Conservation (phyloP, 2,113 vertebrate species). For the Saimiri boliviensis region DNA sequence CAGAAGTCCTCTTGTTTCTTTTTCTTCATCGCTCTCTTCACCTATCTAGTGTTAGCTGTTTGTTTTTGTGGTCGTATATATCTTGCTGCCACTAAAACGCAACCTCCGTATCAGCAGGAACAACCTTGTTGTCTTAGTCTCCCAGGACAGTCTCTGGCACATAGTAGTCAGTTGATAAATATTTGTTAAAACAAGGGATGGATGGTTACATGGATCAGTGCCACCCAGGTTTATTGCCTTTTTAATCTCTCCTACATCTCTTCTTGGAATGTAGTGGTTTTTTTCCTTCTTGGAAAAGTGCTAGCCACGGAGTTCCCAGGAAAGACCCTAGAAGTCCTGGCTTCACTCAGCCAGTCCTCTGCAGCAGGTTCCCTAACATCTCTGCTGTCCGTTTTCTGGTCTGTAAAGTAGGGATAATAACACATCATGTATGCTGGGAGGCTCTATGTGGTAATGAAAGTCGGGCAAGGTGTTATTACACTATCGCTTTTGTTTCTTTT, state of each 20-base stretch:
- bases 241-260: not conserved
- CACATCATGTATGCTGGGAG: not conserved
- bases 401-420: conserved; percentile 63
- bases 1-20: not conserved
- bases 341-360: not conserved
- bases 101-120: not conserved
- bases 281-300: not conserved
- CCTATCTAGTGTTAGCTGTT: not conserved
- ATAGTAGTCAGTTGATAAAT: not conserved
- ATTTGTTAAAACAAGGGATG: not conserved
- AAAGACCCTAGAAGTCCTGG: not conserved
- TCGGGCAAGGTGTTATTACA: conserved; percentile 62
- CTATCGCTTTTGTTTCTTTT: conserved; percentile 49
- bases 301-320: not conserved
- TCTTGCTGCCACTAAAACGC: not conserved
- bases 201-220: not conserved
- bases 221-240: not conserved
- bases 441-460: conserved; percentile 49
- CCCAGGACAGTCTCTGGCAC: not conserved
- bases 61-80: not conserved
- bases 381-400: conserved; percentile 30
- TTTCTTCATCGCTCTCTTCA: not conserved
- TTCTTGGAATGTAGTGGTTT: not conserved
- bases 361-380: not conserved
- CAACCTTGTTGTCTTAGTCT: not conserved